phyloP scores from a whole-genome alignment of 2,113 vertebrate species.

The Dipodomys spectabilis region DNA sequence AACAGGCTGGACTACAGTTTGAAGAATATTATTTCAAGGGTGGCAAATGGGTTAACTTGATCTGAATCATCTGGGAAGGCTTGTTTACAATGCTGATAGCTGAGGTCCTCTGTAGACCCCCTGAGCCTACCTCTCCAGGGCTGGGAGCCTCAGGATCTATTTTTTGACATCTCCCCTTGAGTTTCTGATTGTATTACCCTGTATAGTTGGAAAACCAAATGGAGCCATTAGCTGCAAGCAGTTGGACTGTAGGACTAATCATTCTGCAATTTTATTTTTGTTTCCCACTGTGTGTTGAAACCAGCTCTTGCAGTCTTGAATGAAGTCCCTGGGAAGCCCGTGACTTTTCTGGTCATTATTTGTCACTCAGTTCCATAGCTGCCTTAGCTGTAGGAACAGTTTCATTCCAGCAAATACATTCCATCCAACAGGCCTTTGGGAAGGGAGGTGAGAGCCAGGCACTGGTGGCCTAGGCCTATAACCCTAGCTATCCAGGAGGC shows the following conservation, averaged over 20 bases:
- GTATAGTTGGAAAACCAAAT: constrained; percentile 43
- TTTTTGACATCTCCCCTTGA: constrained; percentile 35
- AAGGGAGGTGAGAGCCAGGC: background rate
- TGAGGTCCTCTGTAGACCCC: background rate
- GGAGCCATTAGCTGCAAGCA: background rate
- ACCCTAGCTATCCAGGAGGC: no score
- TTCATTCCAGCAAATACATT: constrained; percentile 43
- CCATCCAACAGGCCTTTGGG: background rate
- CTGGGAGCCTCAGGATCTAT: background rate
- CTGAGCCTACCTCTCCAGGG: background rate
- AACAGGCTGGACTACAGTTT: background rate
- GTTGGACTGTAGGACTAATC: background rate
- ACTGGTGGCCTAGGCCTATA: no score
- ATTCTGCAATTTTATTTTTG: constrained; percentile 23
- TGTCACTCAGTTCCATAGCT: background rate
- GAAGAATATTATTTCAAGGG: constrained; percentile 2
- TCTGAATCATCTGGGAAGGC: background rate
- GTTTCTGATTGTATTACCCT: constrained; percentile 20
- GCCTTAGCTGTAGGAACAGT: constrained; percentile 3
- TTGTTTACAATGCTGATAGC: background rate
- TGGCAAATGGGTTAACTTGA: background rate
- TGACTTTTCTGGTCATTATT: background rate
- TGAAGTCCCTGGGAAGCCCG: background rate
- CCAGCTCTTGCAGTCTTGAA: background rate
- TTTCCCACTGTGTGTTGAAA: background rate